Conservation (phyloP, 2,797 vertebrate genomes). For the Eulemur coronatus region DNA sequence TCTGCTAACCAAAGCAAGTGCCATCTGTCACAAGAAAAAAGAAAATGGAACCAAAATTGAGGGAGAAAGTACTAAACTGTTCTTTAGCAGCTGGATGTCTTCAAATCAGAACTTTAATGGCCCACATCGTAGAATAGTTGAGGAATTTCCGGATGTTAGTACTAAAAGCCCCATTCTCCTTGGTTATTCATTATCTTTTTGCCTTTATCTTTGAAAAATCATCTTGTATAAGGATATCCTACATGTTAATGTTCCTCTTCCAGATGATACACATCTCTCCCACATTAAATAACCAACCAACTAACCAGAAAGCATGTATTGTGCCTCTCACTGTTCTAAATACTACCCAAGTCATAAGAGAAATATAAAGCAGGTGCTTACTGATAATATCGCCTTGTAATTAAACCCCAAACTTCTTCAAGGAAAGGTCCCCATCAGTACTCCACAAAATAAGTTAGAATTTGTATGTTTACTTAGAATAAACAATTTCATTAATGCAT, state of each 20-base stretch:
- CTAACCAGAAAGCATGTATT: neutral
- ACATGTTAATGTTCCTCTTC: neutral
- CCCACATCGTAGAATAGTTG: neutral
- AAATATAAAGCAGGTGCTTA: neutral
- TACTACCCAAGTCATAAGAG: neutral
- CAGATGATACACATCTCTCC: neutral
- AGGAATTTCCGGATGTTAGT: neutral
- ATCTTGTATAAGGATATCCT: neutral
- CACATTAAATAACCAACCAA: conserved; percentile 7
- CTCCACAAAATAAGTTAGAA: conserved; percentile 3
- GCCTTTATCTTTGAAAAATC: conserved; percentile 41
- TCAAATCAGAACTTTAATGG: conserved; percentile 27
- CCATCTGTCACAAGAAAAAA: conserved; percentile 36
- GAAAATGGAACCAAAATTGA: conserved; percentile 14
- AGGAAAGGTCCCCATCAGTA: neutral
- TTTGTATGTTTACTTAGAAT: neutral
- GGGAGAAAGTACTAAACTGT: conserved; percentile 17
- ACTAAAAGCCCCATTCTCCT: conserved; percentile 19
- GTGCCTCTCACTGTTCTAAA: neutral
- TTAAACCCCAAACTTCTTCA: conserved; percentile 16
- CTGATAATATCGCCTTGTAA: neutral
- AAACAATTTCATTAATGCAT: neutral
- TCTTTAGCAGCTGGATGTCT: conserved; percentile 47
- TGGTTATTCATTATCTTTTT: neutral
- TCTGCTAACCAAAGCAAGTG: conserved; percentile 36